Percentiles rank a stretch among this genome's conserved stretches.
Conservation (phyloP, 2,797 vertebrate genomes). For the Ctenosaura bakeri region DNA sequence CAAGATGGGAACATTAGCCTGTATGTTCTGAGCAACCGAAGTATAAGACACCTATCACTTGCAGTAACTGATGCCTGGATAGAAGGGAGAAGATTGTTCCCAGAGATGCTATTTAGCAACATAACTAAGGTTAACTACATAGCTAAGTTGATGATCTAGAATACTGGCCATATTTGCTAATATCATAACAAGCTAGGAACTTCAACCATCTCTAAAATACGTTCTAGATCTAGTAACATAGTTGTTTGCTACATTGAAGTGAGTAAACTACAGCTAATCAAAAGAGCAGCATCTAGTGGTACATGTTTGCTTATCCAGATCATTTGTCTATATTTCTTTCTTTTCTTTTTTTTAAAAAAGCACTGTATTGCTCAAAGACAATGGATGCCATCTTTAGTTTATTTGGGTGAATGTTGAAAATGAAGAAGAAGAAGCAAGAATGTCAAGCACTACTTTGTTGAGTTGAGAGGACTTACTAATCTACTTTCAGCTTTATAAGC, state of each 20-base stretch:
- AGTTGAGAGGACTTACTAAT: neutral
- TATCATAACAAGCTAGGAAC: neutral
- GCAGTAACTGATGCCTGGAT: too few species aligned
- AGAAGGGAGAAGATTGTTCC: too few species aligned
- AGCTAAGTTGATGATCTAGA: too few species aligned
- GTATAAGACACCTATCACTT: too few species aligned
- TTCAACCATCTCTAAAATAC: neutral
- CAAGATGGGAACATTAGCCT: too few species aligned
- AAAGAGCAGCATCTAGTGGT: neutral
- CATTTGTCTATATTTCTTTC: neutral
- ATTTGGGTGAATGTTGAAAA: neutral
- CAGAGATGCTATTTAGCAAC: too few species aligned
- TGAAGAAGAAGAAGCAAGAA: neutral
- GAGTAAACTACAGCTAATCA: neutral
- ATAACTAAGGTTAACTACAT: too few species aligned
- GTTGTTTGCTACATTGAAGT: neutral
- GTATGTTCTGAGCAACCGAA: too few species aligned
- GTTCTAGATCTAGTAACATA: neutral
- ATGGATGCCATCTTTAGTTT: neutral
- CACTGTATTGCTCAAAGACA: neutral
- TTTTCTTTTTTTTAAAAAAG: neutral
- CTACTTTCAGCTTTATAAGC: neutral
- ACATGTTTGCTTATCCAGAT: neutral
- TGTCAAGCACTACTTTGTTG: neutral
- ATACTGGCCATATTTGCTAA: neutral